Evolutionary conservation across 2,888 invertebrate genomes (phyloP), one percentile per base, ranked within the genome.

Genomic region (Pegoplata infirma): DNA sequence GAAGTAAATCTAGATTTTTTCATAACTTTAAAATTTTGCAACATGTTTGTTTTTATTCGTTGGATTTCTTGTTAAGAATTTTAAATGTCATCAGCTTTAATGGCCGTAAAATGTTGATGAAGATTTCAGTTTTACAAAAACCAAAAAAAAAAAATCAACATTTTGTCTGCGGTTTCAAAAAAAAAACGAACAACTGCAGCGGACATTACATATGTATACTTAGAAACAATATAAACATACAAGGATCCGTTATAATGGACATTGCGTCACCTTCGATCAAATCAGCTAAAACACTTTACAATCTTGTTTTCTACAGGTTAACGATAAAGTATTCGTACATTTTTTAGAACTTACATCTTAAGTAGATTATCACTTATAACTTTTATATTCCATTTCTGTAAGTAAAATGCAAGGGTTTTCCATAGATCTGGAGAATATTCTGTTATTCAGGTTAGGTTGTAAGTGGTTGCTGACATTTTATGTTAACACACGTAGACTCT

Each of bases 181-280:
- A n/a, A n/a, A n/a, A n/a, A n/a, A n/a, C n/a, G n/a, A 32, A 32
- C 5, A 10, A 25, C 44, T 14, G 1, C 7, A 14, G 12, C 40
- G 17, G 49, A 59, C n/a, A 51, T 47, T 36, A 25, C 6, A n/a
- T n/a, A 6, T 6, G 40, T 25, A 40, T n/a, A n/a, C n/a, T n/a
- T 10, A 44, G 55, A 64, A 73, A 49, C 16, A 55, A 63, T 47
- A 47, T 14, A 49, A 61, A 46, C 16, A 59, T 16, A 49, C 17
- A 67, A 80, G 76, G 76, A 76, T 73, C 76, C 73, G 80, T 73
- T 80, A 69, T 66, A 59, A 73, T 61, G 59, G 44, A 49, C 72
- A 76, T 73, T 80, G 72, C 76, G 59, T 73, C 80, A 76, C 40
- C 63, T 72, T 56, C 47, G 28, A 72, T 72, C 36, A 73, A 68